phyloP scores from a whole-genome alignment of 2,888 invertebrate species.

The Eumacrocentrus americanus region DNA sequence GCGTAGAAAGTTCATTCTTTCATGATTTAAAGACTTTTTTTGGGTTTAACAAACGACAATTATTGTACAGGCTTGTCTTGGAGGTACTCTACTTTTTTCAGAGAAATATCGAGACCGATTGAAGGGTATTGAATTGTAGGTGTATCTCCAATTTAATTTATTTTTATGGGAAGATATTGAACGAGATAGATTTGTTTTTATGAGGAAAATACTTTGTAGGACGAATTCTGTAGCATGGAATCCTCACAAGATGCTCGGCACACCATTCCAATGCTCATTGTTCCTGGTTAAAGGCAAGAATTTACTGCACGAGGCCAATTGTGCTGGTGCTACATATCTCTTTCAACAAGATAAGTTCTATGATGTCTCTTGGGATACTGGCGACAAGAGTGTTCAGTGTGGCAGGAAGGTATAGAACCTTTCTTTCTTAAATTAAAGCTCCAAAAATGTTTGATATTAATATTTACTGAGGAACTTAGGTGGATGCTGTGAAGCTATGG shows the following conservation, averaged over 20 bases:
- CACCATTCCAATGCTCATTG: constrained; percentile 78
- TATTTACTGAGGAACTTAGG: constrained; percentile 53
- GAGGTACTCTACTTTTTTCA: constrained; percentile 77
- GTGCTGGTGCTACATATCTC: constrained; percentile 75
- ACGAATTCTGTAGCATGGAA: constrained; percentile 84
- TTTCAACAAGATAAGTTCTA: constrained; percentile 88
- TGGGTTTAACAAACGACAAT: no score
- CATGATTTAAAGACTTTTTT: no score
- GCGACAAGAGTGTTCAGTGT: constrained; percentile 90
- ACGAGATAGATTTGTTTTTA: neutral
- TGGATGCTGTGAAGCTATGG: constrained; percentile 93
- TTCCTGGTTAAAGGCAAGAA: constrained; percentile 70
- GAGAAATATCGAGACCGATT: constrained; percentile 68
- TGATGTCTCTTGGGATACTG: constrained; percentile 78
- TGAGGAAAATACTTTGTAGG: constrained; percentile 57
- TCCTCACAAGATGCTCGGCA: constrained; percentile 84
- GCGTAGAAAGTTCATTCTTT: neutral
- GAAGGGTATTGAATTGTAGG: constrained; percentile 72
- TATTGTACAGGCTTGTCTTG: constrained; percentile 74
- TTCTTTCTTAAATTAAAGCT: constrained; percentile 1
- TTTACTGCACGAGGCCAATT: constrained; percentile 72
- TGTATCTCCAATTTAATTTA: constrained; percentile 33
- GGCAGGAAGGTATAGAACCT: constrained; percentile 74
- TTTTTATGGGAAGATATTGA: no score
- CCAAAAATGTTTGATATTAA: neutral